Evolutionary conservation across 2,113 vertebrate species (phyloP).

Genomic region (Pseudopodoces humilis): DNA sequence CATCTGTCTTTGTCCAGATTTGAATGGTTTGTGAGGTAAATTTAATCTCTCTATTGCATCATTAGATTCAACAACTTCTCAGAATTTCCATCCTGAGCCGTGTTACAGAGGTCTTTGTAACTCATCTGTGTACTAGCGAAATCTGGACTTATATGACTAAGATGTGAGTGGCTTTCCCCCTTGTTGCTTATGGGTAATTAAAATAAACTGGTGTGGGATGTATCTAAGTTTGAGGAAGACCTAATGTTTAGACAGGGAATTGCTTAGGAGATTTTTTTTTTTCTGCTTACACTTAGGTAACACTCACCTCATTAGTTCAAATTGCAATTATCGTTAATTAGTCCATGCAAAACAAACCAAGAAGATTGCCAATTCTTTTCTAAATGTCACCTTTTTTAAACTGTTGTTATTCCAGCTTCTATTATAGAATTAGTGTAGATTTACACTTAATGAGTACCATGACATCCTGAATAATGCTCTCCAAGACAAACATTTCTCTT

Average conservation of each 20-base stretch:
- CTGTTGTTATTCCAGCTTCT: not conserved
- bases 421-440: not conserved
- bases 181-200: conserved; percentile 22
- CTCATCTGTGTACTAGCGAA: not conserved
- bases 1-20: not conserved
- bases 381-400: not conserved
- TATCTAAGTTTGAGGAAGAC: conserved; percentile 23
- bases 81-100: not conserved
- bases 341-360: not conserved
- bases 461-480: not conserved
- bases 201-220: conserved; percentile 35
- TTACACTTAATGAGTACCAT: not conserved
- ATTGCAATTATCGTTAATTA: conserved; percentile 31
- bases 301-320: not conserved
- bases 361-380: not conserved
- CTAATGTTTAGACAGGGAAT: conserved; percentile 21
- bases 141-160: not conserved
- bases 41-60: not conserved
- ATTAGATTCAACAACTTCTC: conserved; percentile 9
- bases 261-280: not conserved
- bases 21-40: not conserved
- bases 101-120: not conserved
- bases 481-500: not conserved
- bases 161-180: not conserved
- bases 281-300: not conserved